These are phyloP conservation scores for Pyrgus malvae DNA, from an alignment of 2,888 invertebrate species.

Conservation along the genomic window DNA sequence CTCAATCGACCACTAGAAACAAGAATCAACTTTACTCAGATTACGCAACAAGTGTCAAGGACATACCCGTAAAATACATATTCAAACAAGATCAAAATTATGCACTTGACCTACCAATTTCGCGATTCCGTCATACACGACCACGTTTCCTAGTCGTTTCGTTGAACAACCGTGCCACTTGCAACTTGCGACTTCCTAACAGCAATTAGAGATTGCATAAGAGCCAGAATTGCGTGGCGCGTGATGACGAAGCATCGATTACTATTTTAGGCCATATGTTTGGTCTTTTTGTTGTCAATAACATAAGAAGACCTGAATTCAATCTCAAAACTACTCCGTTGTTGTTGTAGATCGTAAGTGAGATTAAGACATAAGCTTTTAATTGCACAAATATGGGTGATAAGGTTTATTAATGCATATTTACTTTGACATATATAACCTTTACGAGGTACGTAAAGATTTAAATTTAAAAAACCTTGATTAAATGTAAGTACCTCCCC, in stretches of 20 bases:
- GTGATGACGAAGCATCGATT: not conserved
- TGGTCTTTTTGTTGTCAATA: not conserved
- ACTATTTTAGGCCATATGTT: conserved; percentile 6
- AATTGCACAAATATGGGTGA: too few species aligned
- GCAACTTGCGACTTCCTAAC: not conserved
- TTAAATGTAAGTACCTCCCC: too few species aligned
- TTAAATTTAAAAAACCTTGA: too few species aligned
- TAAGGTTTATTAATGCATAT: too few species aligned
- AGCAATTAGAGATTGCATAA: conserved; percentile 13
- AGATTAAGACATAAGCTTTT: not conserved
- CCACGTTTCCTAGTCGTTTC: not conserved
- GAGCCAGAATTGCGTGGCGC: conserved; percentile 10
- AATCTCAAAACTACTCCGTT: not conserved
- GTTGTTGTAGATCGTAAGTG: not conserved
- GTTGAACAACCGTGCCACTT: conserved; percentile 5
- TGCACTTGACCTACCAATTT: conserved; percentile 13
- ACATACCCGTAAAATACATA: not conserved
- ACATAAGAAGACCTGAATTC: not conserved
- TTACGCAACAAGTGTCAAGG: conserved; percentile 11
- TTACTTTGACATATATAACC: too few species aligned
- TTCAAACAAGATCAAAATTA: not conserved
- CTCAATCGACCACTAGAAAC: too few species aligned
- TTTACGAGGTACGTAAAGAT: too few species aligned
- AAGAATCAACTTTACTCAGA: not conserved
- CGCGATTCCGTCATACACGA: not conserved